Evolutionary conservation across 1,140 invertebrate genomes (phyloP), one percentile per base, ranked within the genome.

Genomic region (Sitobion miscanthi): DNA sequence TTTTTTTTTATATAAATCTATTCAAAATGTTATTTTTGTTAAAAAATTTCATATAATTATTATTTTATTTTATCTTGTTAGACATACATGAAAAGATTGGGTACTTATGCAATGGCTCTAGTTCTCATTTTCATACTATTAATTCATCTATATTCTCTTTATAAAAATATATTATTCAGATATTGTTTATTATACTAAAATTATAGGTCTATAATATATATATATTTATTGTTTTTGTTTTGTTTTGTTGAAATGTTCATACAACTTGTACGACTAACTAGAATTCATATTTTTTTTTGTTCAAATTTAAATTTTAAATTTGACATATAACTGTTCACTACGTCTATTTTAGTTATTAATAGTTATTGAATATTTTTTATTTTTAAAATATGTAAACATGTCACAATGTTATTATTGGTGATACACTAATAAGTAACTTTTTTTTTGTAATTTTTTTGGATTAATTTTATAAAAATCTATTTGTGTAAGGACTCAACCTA

Each of bases 1-100:
- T 49, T 38, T 38, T 35, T 35, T 52, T 88, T 86, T 86, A 11
- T 30, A 86, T 0, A 52, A 52, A 23, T 88, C 21, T 54, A 57
- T 54, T 57, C 35, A 57, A 89, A 89, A 89, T 30, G 21, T 89
- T 89, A 89, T 89, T 77, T 54, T 89, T 89, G 88, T 89, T 89
- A 38, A 88, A 87, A 1, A 38, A 89, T 57, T 35, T 54, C 35
- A 21, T 89, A 35, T 52, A 3, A 52, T 38, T 89, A 49, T 54
- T 38, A 89, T 89, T 52, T 52, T 52, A 54, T 89, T 54, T 89
- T 54, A 86, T 86, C 23, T 38, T 52, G 49, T 89, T 54, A 54
- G n/a, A 21, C 6, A 23, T 23, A 89, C 35, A 35, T 35, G 9
- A 21, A 35, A 88, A 52, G 17, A 47, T 23, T n/a, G 25, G 25